Percentiles rank a stretch among this genome's conserved stretches.
These are phyloP conservation scores for Trogon melanurus DNA, from an alignment of 2,113 vertebrate species.

Conservation along the genomic window DNA sequence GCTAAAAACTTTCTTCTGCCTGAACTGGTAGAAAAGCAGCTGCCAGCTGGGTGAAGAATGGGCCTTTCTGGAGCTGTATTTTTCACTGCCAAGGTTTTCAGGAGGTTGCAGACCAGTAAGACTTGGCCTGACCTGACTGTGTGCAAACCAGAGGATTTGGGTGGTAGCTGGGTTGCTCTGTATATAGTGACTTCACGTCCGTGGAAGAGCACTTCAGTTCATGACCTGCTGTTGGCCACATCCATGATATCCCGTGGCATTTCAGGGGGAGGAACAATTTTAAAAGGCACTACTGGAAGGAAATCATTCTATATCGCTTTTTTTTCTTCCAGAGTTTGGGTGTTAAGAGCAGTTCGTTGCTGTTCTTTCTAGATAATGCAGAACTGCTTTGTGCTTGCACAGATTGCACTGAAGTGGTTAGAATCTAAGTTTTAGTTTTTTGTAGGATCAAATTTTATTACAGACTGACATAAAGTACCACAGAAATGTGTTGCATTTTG, in stretches of 20 bases:
- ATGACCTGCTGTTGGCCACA: not conserved
- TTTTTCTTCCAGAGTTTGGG: not conserved
- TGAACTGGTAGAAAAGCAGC: not conserved
- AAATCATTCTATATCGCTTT: not conserved
- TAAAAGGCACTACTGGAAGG: not conserved
- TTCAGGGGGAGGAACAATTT: not conserved
- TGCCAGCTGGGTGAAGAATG: not conserved
- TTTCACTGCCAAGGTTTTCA: not conserved
- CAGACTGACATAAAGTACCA: not conserved
- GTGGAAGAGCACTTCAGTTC: not conserved
- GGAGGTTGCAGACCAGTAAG: not conserved
- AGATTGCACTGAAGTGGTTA: not conserved
- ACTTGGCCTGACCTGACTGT: not conserved
- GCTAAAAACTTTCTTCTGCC: not conserved
- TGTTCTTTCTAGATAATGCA: not conserved
- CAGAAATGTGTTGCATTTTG: not conserved
- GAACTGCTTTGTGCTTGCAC: not conserved
- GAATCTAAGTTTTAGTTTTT: not conserved
- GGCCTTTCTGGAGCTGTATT: not conserved
- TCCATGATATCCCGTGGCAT: not conserved
- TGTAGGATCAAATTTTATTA: not conserved
- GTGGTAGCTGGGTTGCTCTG: not conserved
- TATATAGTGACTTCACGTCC: rapidly evolving
- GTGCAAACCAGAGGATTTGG: not conserved
- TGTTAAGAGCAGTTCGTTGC: not conserved